These are phyloP conservation scores for Dolomedes plantarius DNA, from an alignment of 2,888 invertebrate genomes.

Conservation along the genomic window DNA sequence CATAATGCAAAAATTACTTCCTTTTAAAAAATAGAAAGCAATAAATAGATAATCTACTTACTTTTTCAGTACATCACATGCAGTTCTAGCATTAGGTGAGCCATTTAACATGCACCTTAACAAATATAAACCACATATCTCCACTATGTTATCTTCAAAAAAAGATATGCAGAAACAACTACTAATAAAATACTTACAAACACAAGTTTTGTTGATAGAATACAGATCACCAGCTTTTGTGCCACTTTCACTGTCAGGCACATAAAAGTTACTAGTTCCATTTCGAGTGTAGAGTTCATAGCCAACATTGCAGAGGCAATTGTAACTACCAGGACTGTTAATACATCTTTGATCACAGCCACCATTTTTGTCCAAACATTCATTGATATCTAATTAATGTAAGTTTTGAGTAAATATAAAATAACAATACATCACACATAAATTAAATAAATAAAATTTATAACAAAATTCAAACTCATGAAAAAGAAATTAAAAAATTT, in stretches of 20 bases:
- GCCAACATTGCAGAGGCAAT: constrained; percentile 93
- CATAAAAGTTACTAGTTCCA: constrained; percentile 90
- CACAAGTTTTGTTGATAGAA: constrained; percentile 94
- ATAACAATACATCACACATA: too few species aligned
- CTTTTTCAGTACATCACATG: too few species aligned
- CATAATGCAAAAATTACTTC: too few species aligned
- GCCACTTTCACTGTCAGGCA: constrained; percentile 90
- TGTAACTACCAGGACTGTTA: constrained; percentile 90
- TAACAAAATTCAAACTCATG: too few species aligned
- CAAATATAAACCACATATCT: too few species aligned
- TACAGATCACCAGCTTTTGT: constrained; percentile 91
- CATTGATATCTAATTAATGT: constrained; percentile 84
- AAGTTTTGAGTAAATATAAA: background rate
- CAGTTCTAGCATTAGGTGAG: too few species aligned
- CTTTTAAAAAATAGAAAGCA: too few species aligned
- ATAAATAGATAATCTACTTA: too few species aligned
- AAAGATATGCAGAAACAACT: too few species aligned
- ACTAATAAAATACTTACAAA: constrained; percentile 79
- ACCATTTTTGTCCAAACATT: constrained; percentile 90
- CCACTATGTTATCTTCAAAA: too few species aligned
- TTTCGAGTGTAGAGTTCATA: constrained; percentile 90
- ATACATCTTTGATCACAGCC: constrained; percentile 95
- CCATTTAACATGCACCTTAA: too few species aligned
- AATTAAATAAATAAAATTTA: too few species aligned
- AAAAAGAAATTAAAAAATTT: background rate